These are phyloP conservation scores for Bombyx mori DNA, from an alignment of 1,140 invertebrate genomes.

Conservation along the genomic window ASM3026992v2 NC_085107.1:9389501-9390000, in stretches of 20 bases:
- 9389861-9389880: no score
- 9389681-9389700: constrained; percentile 77
- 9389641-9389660: constrained; percentile 55
- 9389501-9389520: constrained; percentile 27
- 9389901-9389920: no score
- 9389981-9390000: no score
- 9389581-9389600: constrained; percentile 40
- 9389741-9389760: constrained; percentile 83
- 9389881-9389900: no score
- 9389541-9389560: constrained; percentile 17
- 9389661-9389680: constrained; percentile 69
- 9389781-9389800: no score
- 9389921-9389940: no score
- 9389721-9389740: constrained; percentile 77
- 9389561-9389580: constrained; percentile 21
- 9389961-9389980: no score
- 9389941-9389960: no score
- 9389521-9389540: constrained; percentile 18
- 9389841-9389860: no score
- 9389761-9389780: constrained; percentile 59
- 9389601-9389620: constrained; percentile 30
- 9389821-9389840: no score
- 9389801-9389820: no score
- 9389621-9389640: constrained; percentile 58
- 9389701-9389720: constrained; percentile 76